Base-by-base conservation (phyloP, 2,888 invertebrate species). In the Aethes cnicana region DNA sequence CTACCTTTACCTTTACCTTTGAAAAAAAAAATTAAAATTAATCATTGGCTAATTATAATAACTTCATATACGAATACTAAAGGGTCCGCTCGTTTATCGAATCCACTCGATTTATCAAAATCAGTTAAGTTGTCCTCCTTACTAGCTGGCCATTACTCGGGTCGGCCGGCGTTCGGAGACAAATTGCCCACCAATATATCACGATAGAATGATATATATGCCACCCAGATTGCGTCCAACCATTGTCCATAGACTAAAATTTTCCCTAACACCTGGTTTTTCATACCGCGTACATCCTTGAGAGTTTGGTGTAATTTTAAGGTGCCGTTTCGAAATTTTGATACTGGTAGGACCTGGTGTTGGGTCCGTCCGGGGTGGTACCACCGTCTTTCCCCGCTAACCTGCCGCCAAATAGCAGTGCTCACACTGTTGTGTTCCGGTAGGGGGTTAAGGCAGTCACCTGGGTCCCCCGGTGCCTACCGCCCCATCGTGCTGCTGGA, bases 71-170 rank as follows among this genome's bases (percentile, higher is more conserved):
- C 20, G 26, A 21, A 17, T 35, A 17, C 42, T n/a, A n/a, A n/a
- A 21, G 26, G 2, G 3, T 11, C 37, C 42, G 33, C 36, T 28
- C 35, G 48, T 53, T 55, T 33, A 41, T 55, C 41, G 41, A 25
- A 37, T 41, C 11, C 7, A 26, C 17, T 23, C 50, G 53, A 54
- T 59, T 49, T 48, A 54, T 59, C 56, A 52, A 55, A 57, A 59
- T 59, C 57, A 57, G 57, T 57, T 59, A 57, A 54, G 47, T 47
- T 56, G 48, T 55, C 53, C 48, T 49, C 47, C 54, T 41, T 47
- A 56, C 33, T 23, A 32, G 47, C 48, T 4, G 18, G 6, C 30
- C 44, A 56, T 56, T 54, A 56, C 50, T 54, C 12, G 9, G 8
- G 17, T 39, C 23, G 30, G 41, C 21, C 41, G n/a, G n/a, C 47